Conservation (phyloP, 37 sponge, comb jelly and placozoan genomes). For the Theonella swinhoei region DNA sequence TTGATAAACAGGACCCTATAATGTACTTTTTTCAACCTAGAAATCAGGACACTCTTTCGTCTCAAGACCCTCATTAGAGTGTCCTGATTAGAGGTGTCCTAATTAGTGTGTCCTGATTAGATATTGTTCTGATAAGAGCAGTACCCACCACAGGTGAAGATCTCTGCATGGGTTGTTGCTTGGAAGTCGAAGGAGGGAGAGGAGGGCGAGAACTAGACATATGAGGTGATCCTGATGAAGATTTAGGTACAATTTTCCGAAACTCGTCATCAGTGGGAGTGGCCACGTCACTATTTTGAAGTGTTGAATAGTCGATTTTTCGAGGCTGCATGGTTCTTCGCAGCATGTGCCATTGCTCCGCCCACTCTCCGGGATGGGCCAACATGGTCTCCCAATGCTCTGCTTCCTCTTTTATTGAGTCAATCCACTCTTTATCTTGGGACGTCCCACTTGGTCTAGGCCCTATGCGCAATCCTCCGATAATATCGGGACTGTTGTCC, state of each 20-base stretch:
- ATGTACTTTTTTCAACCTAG: too few relatives aligned
- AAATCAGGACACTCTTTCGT: too few relatives aligned
- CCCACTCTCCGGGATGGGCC: slow-evolving; percentile 60
- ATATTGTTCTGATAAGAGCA: too few relatives aligned
- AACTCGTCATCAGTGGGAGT: not conserved
- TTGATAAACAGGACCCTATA: too few relatives aligned
- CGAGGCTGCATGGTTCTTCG: slow-evolving; percentile 31
- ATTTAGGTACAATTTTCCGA: not conserved
- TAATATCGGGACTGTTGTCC: slow-evolving; percentile 40
- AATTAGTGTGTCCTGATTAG: too few relatives aligned
- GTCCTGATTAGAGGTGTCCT: too few relatives aligned
- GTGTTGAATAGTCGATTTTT: not conserved
- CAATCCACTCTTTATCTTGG: slow-evolving; percentile 56
- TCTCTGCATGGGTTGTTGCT: too few relatives aligned
- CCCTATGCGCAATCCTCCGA: slow-evolving; percentile 70
- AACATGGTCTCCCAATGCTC: slow-evolving; percentile 57
- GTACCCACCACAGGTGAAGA: too few relatives aligned
- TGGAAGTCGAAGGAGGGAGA: too few relatives aligned
- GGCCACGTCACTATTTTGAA: not conserved
- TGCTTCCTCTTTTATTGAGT: slow-evolving; percentile 48
- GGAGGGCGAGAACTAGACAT: not conserved
- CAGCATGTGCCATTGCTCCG: slow-evolving; percentile 60
- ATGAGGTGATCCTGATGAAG: not conserved
- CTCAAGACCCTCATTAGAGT: too few relatives aligned
- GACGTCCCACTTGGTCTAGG: slow-evolving; percentile 10